phyloP scores from a whole-genome alignment of 1,140 invertebrate species.

The Goniozus legneri region DNA sequence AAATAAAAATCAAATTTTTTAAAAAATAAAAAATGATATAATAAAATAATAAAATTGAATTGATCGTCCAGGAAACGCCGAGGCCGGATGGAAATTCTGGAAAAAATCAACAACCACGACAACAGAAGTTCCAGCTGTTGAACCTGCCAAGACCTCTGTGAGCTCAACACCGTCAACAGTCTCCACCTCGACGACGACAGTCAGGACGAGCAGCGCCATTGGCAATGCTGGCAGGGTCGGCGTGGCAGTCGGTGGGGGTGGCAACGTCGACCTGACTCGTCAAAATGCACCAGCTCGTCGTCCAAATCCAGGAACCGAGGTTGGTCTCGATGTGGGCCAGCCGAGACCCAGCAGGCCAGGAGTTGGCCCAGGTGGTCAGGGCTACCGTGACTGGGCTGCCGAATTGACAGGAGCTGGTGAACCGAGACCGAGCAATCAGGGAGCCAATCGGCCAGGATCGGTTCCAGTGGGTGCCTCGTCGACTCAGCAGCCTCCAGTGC shows the following conservation, averaged over 20 bases:
- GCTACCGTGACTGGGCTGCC: constrained; percentile 40
- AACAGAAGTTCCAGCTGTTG: constrained; percentile 5
- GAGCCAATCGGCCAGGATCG: no score
- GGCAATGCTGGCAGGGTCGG: constrained; percentile 27
- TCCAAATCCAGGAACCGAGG: constrained; percentile 44
- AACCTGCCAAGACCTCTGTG: not conserved
- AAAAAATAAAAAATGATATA: no score
- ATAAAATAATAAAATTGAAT: no score
- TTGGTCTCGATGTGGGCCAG: constrained; percentile 33
- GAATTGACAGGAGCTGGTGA: constrained; percentile 41
- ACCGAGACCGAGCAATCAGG: constrained; percentile 7
- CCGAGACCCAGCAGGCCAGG: constrained; percentile 23
- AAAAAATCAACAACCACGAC: constrained; percentile 22
- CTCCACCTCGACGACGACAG: not conserved
- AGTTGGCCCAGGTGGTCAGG: constrained; percentile 18
- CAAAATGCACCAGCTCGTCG: constrained; percentile 24
- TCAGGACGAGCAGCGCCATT: constrained; percentile 18
- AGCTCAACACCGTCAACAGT: not conserved
- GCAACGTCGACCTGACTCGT: constrained; percentile 20
- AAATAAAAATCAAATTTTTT: no score
- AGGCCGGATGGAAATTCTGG: constrained; percentile 46
- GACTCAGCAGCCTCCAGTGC: no score
- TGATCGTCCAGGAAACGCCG: constrained; percentile 20
- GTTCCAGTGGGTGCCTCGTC: no score
- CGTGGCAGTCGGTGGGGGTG: constrained; percentile 30